Evolutionary conservation across 2,888 invertebrate genomes (phyloP).

Genomic region (Eurois occulta): DNA sequence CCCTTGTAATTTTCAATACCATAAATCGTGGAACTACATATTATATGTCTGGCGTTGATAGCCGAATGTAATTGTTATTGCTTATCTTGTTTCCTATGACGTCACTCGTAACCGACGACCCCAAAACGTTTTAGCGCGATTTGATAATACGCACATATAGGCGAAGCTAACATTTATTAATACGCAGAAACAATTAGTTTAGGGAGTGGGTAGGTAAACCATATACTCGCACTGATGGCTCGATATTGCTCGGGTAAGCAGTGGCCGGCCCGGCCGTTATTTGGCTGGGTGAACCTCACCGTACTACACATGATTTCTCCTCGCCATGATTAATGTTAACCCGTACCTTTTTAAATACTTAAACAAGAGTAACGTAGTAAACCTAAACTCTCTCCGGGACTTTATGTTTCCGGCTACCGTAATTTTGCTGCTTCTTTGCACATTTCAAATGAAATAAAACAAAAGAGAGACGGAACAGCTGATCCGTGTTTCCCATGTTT

Average conservation of each 20-base stretch:
- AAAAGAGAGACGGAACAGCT: slow-evolving; percentile 42
- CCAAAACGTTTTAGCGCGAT: slow-evolving; percentile 58
- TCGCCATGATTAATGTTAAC: slow-evolving; percentile 52
- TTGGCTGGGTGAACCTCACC: slow-evolving; percentile 57
- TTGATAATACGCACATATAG: slow-evolving; percentile 54
- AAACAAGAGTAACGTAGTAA: slow-evolving; percentile 53
- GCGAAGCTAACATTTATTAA: slow-evolving; percentile 57
- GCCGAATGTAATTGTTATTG: slow-evolving; percentile 67
- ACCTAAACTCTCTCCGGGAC: slow-evolving; percentile 26
- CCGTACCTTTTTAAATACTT: slow-evolving; percentile 60
- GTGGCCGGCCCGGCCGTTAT: slow-evolving; percentile 44
- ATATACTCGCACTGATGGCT: slow-evolving; percentile 45
- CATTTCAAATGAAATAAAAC: slow-evolving; percentile 35
- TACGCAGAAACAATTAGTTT: slow-evolving; percentile 65
- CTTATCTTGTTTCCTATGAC: slow-evolving; percentile 58
- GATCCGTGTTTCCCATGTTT: slow-evolving; percentile 56
- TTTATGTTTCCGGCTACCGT: slow-evolving; percentile 49
- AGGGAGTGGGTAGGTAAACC: slow-evolving; percentile 51
- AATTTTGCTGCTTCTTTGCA: slow-evolving; percentile 43
- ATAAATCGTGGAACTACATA: slow-evolving; percentile 65
- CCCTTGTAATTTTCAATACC: slow-evolving; percentile 66
- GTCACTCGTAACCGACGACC: slow-evolving; percentile 50
- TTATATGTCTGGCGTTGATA: slow-evolving; percentile 61
- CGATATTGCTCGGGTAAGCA: slow-evolving; percentile 58
- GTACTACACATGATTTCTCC: slow-evolving; percentile 56